A percentile compares a stretch with the other conserved stretches of the same genome.
Conservation (phyloP, 1,140 invertebrate genomes). For the Zaprionus africanus region DNA sequence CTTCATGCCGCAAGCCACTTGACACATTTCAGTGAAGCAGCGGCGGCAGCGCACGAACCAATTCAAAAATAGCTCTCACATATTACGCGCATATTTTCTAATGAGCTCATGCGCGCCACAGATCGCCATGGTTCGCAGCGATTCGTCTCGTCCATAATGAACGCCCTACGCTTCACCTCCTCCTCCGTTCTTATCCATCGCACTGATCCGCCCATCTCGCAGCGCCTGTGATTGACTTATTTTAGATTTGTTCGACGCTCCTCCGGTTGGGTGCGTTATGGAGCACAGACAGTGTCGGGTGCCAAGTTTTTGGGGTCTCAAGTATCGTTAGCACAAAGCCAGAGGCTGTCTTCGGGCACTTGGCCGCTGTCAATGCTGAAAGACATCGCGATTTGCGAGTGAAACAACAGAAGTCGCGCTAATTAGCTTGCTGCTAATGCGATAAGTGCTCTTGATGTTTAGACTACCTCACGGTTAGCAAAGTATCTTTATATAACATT, state of each 20-base stretch:
- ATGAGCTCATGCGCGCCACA: constrained; percentile 73
- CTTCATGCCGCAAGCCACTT: constrained; percentile 58
- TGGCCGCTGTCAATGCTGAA: constrained; percentile 69
- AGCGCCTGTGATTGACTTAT: constrained; percentile 27
- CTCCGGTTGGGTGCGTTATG: constrained; percentile 26
- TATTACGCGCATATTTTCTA: constrained; percentile 82
- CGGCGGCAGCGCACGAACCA: constrained; percentile 48
- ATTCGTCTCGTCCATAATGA: constrained; percentile 56
- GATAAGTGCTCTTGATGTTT: constrained; percentile 44
- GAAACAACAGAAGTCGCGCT: constrained; percentile 53
- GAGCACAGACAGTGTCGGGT: constrained; percentile 29
- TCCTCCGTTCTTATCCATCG: background rate
- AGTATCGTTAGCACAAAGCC: constrained; percentile 73
- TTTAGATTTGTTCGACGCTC: constrained; percentile 35
- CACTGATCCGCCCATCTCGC: background rate
- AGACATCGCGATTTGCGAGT: constrained; percentile 73
- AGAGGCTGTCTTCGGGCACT: constrained; percentile 56
- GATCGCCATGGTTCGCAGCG: constrained; percentile 70
- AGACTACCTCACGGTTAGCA: background rate
- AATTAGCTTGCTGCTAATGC: constrained; percentile 68
- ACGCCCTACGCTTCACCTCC: constrained; percentile 5
- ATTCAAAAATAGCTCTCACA: constrained; percentile 68
- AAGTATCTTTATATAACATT: background rate
- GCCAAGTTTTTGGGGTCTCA: constrained; percentile 53
- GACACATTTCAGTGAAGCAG: constrained; percentile 70